Base-by-base conservation (phyloP, 2,888 invertebrate genomes). In the Meiosimyza decipiens region DNA sequence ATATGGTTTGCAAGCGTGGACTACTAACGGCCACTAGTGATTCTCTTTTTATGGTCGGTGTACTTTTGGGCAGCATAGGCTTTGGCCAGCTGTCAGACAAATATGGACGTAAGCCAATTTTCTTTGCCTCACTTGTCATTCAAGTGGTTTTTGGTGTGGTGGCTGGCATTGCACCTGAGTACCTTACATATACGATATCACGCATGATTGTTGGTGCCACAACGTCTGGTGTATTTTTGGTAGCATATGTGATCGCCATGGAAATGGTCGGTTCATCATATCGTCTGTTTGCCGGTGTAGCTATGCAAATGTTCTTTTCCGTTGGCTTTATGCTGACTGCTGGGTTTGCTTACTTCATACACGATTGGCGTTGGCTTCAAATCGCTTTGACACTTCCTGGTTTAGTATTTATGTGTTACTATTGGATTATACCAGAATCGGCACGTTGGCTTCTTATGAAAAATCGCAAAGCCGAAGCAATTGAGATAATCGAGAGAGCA, bases 401-500 rank as follows among this genome's bases (percentile, higher is more conserved):
- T 13, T 78, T 92, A 12, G 82, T 91, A 3, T 93, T 93, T 82
- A 87, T 93, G 77, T 88, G 89, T 71, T 93, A 93, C 82, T 92
- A 92, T 88, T 93, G 93, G 93, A 90, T 93, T 71, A 90, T 94
- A 77, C 93, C 93, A 0, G 93, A 94, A 86, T 93, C 93, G 0
- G 90, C 92, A 1, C 88, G 93, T 52, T 94, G 93, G 93, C 84
- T 93, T 65, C 81, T 93, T 63, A 89, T 91, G 0, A 91, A 92
- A 80, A 91, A 91, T 52, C 89, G 91, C 55, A 87, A 89, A 13
- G 88, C 89, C 4, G 91, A 92, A 84, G 93, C 93, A 0, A 90
- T 91, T 79, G 86, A 86, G 64, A 87, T 91, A 7, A 89, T 94
- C 54, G 88, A 90, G 74, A 89, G 88, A 73, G 92, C 92, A 1